These are phyloP conservation scores for Eutolmus rufibarbis DNA, from an alignment of 2,888 invertebrate genomes.

Conservation along the genomic window DNA sequence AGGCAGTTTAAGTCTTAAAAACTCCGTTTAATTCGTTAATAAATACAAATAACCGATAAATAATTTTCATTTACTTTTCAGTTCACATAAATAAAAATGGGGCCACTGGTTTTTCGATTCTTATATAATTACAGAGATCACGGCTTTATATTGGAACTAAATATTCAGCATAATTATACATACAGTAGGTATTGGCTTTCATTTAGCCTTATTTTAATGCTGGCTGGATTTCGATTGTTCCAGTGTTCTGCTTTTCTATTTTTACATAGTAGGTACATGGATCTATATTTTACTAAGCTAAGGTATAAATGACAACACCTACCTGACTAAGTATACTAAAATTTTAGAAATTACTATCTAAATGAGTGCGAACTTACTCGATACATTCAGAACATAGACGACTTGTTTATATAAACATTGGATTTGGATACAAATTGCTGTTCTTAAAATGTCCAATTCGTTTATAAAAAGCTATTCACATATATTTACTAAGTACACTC, in stretches of 20 bases:
- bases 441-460: not conserved
- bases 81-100: not conserved
- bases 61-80: conserved; percentile 9
- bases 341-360: conserved; percentile 18
- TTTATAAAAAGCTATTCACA: not conserved
- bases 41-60: conserved; percentile 18
- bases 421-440: not conserved
- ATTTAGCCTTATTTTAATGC: not conserved
- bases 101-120: not conserved
- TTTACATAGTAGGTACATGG: not conserved
- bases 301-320: not conserved
- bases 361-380: not conserved
- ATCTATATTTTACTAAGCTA: not conserved
- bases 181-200: not conserved
- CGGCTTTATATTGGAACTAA: not conserved
- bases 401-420: not conserved
- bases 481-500: not conserved
- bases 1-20: not conserved
- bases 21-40: conserved; percentile 10
- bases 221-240: not conserved
- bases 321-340: not conserved
- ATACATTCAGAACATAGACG: conserved; percentile 2
- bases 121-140: not conserved
- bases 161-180: not conserved
- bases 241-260: not conserved